A percentile compares a stretch with the other conserved stretches of the same genome.
Conservation (phyloP, 2,888 invertebrate genomes). For the Pammene aurita region DNA sequence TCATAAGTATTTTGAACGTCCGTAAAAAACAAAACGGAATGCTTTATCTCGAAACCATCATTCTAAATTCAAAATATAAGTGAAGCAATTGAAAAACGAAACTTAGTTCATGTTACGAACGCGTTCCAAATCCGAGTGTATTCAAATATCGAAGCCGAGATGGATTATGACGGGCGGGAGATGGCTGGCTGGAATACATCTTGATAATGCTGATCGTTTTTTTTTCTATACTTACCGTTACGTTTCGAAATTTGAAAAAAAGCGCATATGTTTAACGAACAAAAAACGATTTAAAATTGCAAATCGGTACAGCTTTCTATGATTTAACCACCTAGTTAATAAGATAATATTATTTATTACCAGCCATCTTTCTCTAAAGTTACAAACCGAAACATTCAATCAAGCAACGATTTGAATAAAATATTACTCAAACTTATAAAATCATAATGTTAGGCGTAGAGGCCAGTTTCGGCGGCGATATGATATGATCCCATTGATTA, state of each 20-base stretch:
- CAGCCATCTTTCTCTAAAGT: slow-evolving; percentile 50
- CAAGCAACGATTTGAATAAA: slow-evolving; percentile 80
- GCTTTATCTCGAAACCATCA: slow-evolving; percentile 70
- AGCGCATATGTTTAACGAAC: slow-evolving; percentile 38
- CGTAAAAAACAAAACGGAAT: slow-evolving; percentile 53
- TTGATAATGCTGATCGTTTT: slow-evolving; percentile 57
- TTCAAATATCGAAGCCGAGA: slow-evolving; percentile 79
- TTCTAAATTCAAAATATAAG: slow-evolving; percentile 81
- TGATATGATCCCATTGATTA: slow-evolving; percentile 83
- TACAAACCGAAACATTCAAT: slow-evolving; percentile 75
- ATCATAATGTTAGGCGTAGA: slow-evolving; percentile 73
- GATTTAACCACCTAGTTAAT: slow-evolving; percentile 40
- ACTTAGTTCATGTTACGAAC: slow-evolving; percentile 77
- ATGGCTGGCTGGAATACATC: slow-evolving; percentile 67
- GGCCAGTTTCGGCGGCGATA: slow-evolving; percentile 73
- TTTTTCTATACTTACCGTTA: slow-evolving; percentile 47
- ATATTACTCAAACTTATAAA: slow-evolving; percentile 79
- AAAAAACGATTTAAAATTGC: slow-evolving; percentile 40
- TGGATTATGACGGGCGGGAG: slow-evolving; percentile 71
- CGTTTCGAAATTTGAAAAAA: slow-evolving; percentile 38
- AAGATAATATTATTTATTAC: slow-evolving; percentile 47
- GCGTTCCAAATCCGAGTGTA: slow-evolving; percentile 80
- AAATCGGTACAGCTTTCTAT: slow-evolving; percentile 35
- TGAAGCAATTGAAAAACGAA: slow-evolving; percentile 83
- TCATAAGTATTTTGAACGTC: slow-evolving; percentile 54